phyloP scores from a whole-genome alignment of 2,888 invertebrate species.

The Xanthorhoe designata region DNA sequence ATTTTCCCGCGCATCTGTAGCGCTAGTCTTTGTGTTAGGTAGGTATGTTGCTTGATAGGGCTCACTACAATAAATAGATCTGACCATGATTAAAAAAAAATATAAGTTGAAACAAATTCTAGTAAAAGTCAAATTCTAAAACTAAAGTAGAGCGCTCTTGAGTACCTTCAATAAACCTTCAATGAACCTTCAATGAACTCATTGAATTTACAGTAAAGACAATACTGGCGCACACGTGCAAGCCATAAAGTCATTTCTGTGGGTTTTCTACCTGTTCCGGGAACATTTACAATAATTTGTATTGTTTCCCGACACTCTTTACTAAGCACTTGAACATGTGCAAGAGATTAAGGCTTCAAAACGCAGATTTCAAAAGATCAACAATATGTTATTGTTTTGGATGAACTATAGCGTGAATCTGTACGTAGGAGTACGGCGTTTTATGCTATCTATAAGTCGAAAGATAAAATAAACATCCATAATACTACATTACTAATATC shows the following conservation, averaged over 20 bases:
- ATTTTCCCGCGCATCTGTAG: no score
- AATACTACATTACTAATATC: no score
- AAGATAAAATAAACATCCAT: neutral
- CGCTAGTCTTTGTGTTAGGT: no score
- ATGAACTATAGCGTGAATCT: neutral
- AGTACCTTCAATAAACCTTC: constrained; percentile 13
- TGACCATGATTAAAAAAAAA: no score
- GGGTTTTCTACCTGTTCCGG: constrained; percentile 62
- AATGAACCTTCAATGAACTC: constrained; percentile 25
- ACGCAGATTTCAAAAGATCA: constrained; percentile 11
- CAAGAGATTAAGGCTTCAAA: constrained; percentile 49
- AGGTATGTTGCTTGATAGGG: no score
- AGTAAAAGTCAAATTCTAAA: no score
- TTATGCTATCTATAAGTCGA: neutral
- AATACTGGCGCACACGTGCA: constrained; percentile 73
- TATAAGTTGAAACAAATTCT: no score
- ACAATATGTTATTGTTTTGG: constrained; percentile 18
- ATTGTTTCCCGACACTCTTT: constrained; percentile 56
- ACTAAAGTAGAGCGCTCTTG: constrained; percentile 21
- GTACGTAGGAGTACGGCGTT: neutral
- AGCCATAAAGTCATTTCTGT: constrained; percentile 63
- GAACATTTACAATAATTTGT: constrained; percentile 51
- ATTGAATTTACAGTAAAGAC: constrained; percentile 41
- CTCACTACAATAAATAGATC: no score
- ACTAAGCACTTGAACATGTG: constrained; percentile 72